phyloP scores from a whole-genome alignment of 1,140 invertebrate species.

The Leptinotarsa texana region DNA sequence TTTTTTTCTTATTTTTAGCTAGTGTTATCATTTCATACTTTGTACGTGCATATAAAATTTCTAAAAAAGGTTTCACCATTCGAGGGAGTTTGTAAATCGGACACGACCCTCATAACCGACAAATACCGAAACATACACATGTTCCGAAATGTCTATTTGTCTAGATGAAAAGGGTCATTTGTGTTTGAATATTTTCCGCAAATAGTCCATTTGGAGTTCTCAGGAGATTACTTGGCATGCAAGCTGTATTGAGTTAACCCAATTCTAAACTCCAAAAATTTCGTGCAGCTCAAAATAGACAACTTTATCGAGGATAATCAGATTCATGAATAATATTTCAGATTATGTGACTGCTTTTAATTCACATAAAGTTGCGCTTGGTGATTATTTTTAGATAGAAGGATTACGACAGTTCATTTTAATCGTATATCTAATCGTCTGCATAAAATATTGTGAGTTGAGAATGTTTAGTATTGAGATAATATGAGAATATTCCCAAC shows the following conservation, averaged over 20 bases:
- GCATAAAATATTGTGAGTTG: not conserved
- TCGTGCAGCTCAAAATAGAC: not conserved
- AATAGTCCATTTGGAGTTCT: not conserved
- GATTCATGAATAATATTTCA: not conserved
- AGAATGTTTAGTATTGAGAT: too few relatives aligned
- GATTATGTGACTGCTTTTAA: not conserved
- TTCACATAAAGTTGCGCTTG: not conserved
- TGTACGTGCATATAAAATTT: too few relatives aligned
- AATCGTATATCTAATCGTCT: not conserved
- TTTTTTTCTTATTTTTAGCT: too few relatives aligned
- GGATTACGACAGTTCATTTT: not conserved
- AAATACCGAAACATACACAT: too few relatives aligned
- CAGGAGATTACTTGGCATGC: not conserved
- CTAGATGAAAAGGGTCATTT: too few relatives aligned
- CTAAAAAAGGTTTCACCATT: too few relatives aligned
- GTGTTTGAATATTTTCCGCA: not conserved
- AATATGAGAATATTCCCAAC: too few relatives aligned
- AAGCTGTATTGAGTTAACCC: conserved; percentile 5
- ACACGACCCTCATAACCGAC: too few relatives aligned
- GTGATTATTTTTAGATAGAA: not conserved
- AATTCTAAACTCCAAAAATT: not conserved
- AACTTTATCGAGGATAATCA: not conserved
- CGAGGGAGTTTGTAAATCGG: too few relatives aligned
- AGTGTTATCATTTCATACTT: too few relatives aligned
- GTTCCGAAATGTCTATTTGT: too few relatives aligned